Percentiles rank a stretch among this genome's conserved stretches.
phyloP scores from a whole-genome alignment of 2,797 vertebrate genomes.

The Aulostomus chinensis region DNA sequence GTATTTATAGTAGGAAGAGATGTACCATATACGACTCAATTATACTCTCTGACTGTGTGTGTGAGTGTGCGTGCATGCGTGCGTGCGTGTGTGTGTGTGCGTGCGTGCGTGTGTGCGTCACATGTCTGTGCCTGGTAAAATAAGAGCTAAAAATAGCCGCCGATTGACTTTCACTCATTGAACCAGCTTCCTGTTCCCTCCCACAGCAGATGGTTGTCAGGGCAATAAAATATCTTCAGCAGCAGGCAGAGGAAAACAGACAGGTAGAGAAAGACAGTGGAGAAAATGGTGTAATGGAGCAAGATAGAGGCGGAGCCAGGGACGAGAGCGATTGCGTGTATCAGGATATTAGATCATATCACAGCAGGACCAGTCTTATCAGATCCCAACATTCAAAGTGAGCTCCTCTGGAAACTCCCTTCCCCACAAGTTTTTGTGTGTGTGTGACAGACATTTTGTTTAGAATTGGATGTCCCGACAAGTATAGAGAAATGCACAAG shows the following conservation, averaged over 20 bases:
- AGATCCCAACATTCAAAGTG: slow-evolving; percentile 60
- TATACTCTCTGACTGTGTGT: too few relatives aligned
- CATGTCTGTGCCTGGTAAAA: slow-evolving; percentile 4
- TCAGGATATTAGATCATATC: slow-evolving; percentile 59
- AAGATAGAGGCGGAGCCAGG: not conserved
- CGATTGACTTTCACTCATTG: slow-evolving; percentile 48
- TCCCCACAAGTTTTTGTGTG: slow-evolving; percentile 10
- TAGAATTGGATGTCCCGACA: slow-evolving; percentile 32
- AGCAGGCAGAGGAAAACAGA: not conserved
- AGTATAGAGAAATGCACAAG: slow-evolving; percentile 7
- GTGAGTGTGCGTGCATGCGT: not conserved
- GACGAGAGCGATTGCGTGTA: slow-evolving; percentile 5
- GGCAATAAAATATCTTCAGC: slow-evolving; percentile 23
- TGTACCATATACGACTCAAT: too few relatives aligned
- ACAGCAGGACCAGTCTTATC: slow-evolving; percentile 45
- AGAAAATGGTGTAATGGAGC: too few relatives aligned
- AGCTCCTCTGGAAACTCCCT: slow-evolving; percentile 44
- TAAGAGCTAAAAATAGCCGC: slow-evolving; percentile 40
- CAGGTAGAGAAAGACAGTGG: not conserved
- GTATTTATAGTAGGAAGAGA: too few relatives aligned
- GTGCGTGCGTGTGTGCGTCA: slow-evolving; percentile 6
- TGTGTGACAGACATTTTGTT: slow-evolving; percentile 26
- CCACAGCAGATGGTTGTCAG: slow-evolving; percentile 50
- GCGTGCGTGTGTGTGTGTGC: not conserved
- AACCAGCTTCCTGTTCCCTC: slow-evolving; percentile 27